phyloP scores from a whole-genome alignment of 2,113 vertebrate species.

The Gasterosteus nipponicus region DNA sequence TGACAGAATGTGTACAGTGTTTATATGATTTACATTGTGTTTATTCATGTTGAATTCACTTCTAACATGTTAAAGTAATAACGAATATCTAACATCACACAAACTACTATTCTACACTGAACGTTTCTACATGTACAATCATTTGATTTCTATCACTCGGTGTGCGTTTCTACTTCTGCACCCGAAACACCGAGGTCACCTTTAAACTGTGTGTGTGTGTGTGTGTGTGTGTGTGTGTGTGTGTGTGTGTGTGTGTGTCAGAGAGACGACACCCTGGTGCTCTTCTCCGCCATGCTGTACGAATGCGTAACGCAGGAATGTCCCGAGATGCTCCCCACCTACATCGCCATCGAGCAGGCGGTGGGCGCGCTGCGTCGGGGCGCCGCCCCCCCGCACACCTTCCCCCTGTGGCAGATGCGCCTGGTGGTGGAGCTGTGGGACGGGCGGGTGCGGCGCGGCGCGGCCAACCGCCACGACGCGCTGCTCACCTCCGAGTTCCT shows the following conservation, averaged over 20 bases:
- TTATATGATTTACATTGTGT: no score
- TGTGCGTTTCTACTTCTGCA: no score
- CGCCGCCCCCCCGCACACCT: slow-evolving; percentile 87
- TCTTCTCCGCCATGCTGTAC: slow-evolving; percentile 94
- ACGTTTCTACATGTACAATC: no score
- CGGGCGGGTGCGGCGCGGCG: slow-evolving; percentile 85
- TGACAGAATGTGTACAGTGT: no score
- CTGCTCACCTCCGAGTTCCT: slow-evolving; percentile 94
- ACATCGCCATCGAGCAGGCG: slow-evolving; percentile 93
- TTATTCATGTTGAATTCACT: no score
- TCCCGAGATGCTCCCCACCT: slow-evolving; percentile 95
- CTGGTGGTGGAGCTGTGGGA: slow-evolving; percentile 93
- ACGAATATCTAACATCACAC: no score
- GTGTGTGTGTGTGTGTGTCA: slow-evolving; percentile 63
- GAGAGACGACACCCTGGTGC: slow-evolving; percentile 89
- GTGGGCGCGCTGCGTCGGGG: slow-evolving; percentile 80
- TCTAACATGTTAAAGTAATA: no score
- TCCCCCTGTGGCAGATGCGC: slow-evolving; percentile 94
- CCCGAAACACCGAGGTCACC: no score
- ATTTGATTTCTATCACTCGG: no score
- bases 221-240: slow-evolving; percentile 5
- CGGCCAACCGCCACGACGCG: slow-evolving; percentile 70
- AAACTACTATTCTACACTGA: no score
- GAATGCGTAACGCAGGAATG: slow-evolving; percentile 98
- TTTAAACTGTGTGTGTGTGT: no score